Conservation (phyloP, 2,888 invertebrate genomes). For the Agrilus biguttatus region DNA sequence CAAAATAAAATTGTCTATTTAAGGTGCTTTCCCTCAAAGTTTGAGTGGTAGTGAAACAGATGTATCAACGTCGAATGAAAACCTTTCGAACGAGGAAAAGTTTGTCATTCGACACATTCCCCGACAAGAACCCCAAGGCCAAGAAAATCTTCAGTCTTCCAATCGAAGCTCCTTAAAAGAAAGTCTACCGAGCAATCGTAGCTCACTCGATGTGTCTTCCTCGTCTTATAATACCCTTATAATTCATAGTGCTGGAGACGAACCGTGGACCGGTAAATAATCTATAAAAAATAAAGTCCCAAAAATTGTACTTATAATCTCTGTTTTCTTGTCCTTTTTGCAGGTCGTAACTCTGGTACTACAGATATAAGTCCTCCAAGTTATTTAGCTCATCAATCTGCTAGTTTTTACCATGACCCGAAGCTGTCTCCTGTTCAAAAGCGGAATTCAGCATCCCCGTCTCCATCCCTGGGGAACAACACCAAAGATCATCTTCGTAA, state of each 20-base stretch:
- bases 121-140: slow-evolving; percentile 83
- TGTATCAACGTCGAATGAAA: slow-evolving; percentile 81
- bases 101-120: slow-evolving; percentile 70
- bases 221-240: slow-evolving; percentile 74
- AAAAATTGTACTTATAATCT: background rate
- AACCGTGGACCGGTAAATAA: slow-evolving; percentile 49
- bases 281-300: background rate
- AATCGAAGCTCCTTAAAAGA: slow-evolving; percentile 47
- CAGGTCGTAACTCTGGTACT: slow-evolving; percentile 29
- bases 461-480: slow-evolving; percentile 22
- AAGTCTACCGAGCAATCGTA: slow-evolving; percentile 45
- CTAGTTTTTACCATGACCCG: slow-evolving; percentile 19
- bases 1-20: background rate
- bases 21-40: slow-evolving; percentile 50
- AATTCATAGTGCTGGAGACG: slow-evolving; percentile 62
- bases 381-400: slow-evolving; percentile 17
- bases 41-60: slow-evolving; percentile 81
- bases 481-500: slow-evolving; percentile 16
- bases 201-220: slow-evolving; percentile 58
- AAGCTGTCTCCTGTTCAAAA: slow-evolving; percentile 25
- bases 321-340: background rate
- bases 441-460: slow-evolving; percentile 24
- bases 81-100: slow-evolving; percentile 71
- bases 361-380: slow-evolving; percentile 20
- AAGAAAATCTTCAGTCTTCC: slow-evolving; percentile 57